Percentiles rank a stretch among this genome's conserved stretches.
phyloP scores from a whole-genome alignment of 2,797 vertebrate genomes.

The Rhincodon typus region DNA sequence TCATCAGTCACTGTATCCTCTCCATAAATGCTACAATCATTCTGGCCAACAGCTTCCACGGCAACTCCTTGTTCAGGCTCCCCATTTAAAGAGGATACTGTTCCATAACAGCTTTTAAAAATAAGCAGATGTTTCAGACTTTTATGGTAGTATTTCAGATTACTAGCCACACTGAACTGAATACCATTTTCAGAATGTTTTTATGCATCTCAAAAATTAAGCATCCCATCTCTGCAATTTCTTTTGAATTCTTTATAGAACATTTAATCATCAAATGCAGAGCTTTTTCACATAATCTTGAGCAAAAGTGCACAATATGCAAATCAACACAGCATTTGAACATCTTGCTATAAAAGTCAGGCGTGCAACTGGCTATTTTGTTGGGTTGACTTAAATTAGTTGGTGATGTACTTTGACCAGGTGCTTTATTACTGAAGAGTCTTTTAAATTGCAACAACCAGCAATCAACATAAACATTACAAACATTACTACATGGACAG shows the following conservation, averaged over 20 bases:
- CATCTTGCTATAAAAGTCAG: neutral
- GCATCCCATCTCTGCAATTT: neutral
- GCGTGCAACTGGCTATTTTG: too few relatives aligned
- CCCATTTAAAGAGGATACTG: slow-evolving; percentile 84
- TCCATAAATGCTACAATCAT: slow-evolving; percentile 80
- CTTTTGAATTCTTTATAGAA: neutral
- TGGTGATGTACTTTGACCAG: neutral
- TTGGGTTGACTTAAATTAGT: neutral
- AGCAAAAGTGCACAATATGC: neutral
- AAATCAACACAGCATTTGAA: neutral
- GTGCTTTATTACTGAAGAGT: neutral
- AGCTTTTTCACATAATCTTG: neutral
- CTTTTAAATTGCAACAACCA: neutral
- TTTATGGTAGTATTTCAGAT: neutral
- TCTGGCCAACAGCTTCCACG: slow-evolving; percentile 86
- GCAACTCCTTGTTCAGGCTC: slow-evolving; percentile 87
- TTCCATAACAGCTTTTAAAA: slow-evolving; percentile 77
- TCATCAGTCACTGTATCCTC: slow-evolving; percentile 94
- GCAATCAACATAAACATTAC: neutral
- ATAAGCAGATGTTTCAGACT: neutral
- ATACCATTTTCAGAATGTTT: neutral
- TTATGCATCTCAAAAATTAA: neutral
- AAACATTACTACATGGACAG: neutral
- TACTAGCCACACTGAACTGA: neutral
- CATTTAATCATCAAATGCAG: neutral